These are phyloP conservation scores for Sebastes matsubarae DNA, from an alignment of 2,797 vertebrate genomes.

Conservation along the genomic window DNA sequence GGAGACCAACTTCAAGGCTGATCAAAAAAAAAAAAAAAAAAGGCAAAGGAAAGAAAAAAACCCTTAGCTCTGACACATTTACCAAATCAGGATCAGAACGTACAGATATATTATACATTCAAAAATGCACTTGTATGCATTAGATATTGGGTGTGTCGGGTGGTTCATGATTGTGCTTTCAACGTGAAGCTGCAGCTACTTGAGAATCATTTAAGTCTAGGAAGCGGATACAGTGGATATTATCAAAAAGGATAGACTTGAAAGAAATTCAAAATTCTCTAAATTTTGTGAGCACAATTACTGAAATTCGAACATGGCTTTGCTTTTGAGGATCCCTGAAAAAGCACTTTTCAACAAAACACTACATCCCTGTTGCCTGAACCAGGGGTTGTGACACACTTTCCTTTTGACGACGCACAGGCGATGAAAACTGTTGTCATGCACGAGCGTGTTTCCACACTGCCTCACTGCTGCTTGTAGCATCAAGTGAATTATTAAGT, in stretches of 20 bases:
- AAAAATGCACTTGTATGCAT: conserved; percentile 33
- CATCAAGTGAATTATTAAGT: conserved; percentile 87
- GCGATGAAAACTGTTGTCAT: conserved; percentile 63
- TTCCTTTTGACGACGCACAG: conserved; percentile 48
- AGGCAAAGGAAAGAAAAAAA: conserved; percentile 26
- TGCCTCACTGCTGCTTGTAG: conserved; percentile 71
- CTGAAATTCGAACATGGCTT: not conserved
- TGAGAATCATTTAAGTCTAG: not conserved
- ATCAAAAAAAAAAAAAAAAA: conserved; percentile 61
- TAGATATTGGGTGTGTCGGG: conserved; percentile 21
- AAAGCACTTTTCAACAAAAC: conserved; percentile 17
- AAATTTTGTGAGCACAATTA: not conserved
- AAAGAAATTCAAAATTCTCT: not conserved
- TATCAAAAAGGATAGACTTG: not conserved
- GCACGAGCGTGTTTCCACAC: conserved; percentile 65
- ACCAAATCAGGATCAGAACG: conserved; percentile 63
- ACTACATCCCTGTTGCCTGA: conserved; percentile 19
- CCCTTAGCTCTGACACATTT: conserved; percentile 72
- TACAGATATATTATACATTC: conserved; percentile 38
- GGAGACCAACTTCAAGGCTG: conserved; percentile 86
- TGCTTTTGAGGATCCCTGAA: conserved; percentile 32
- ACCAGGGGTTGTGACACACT: conserved; percentile 68
- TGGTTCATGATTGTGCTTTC: not conserved
- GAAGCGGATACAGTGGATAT: not conserved
- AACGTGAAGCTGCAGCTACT: not conserved